phyloP scores from a whole-genome alignment of 2,888 invertebrate genomes.

The Drosophila mayaguana region DNA sequence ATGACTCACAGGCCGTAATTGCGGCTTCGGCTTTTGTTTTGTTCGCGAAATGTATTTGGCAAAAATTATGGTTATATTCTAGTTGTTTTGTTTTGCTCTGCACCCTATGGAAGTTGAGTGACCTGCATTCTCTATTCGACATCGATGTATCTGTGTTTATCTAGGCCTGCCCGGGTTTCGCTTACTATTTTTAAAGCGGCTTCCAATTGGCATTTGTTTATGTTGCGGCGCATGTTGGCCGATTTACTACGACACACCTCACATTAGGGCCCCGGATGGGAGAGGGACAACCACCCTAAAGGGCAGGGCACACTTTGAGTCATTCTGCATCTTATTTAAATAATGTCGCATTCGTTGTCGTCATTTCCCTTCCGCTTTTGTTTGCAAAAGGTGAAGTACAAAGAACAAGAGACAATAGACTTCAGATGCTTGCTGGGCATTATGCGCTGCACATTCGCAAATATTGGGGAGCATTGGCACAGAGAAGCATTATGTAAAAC shows the following conservation, averaged over 20 bases:
- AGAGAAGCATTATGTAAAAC: background rate
- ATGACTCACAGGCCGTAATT: constrained; percentile 66
- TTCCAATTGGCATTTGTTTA: constrained; percentile 54
- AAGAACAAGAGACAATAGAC: constrained; percentile 8
- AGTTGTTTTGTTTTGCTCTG: constrained; percentile 13
- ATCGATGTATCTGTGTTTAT: constrained; percentile 43
- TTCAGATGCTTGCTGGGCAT: constrained; percentile 18
- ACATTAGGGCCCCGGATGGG: background rate
- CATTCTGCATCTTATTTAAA: constrained; percentile 45
- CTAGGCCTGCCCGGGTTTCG: constrained; percentile 63
- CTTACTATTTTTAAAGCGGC: constrained; percentile 65
- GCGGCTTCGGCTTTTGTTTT: constrained; percentile 61
- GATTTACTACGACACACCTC: constrained; percentile 63
- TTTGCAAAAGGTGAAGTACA: constrained; percentile 28
- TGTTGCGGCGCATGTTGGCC: constrained; percentile 16
- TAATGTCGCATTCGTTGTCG: constrained; percentile 15
- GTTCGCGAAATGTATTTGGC: constrained; percentile 37
- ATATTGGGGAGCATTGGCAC: constrained; percentile 1
- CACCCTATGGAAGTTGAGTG: constrained; percentile 44
- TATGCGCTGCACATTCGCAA: constrained; percentile 9
- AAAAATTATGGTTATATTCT: constrained; percentile 12
- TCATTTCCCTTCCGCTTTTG: constrained; percentile 42
- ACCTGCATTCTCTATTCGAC: constrained; percentile 49
- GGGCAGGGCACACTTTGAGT: constrained; percentile 53
- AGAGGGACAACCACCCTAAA: background rate